Conservation (phyloP, 37 sponge, comb jelly and placozoan species). For the Theonella swinhoei region DNA sequence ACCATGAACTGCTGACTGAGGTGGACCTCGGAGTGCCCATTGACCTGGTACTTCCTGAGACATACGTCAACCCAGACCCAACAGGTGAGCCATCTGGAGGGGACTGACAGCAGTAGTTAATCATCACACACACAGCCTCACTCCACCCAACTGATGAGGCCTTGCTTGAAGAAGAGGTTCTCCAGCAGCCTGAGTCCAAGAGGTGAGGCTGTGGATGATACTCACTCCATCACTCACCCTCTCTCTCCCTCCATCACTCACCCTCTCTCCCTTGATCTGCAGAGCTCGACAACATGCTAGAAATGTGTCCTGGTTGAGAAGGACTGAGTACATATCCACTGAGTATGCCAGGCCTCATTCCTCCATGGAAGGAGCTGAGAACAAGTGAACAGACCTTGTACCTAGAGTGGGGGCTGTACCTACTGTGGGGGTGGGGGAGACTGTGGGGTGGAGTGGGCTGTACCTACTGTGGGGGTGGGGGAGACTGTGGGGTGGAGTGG, state of each 20-base stretch:
- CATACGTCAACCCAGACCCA: conserved; percentile 44
- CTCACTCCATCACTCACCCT: neutral
- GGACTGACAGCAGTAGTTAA: neutral
- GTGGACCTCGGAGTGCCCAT: conserved; percentile 94
- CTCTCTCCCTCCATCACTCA: neutral
- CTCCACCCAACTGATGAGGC: conserved; percentile 88
- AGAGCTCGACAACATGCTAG: conserved; percentile 76
- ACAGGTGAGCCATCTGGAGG: conserved; percentile 11
- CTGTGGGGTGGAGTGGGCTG: too few relatives aligned
- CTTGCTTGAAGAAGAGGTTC: conserved; percentile 91
- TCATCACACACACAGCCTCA: conserved; percentile 12
- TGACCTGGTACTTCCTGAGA: conserved; percentile 88
- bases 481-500: too few relatives aligned
- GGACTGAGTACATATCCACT: conserved; percentile 96
- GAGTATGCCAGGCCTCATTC: conserved; percentile 89
- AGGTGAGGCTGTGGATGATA: conserved; percentile 68
- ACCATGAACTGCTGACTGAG: conserved; percentile 95
- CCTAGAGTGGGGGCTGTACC: too few relatives aligned
- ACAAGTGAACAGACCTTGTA: conserved; percentile 68
- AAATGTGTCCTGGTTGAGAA: conserved; percentile 94
- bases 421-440: too few relatives aligned
- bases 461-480: too few relatives aligned
- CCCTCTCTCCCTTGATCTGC: neutral
- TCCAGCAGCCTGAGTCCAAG: conserved; percentile 79
- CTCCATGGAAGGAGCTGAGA: conserved; percentile 83